Evolutionary conservation across 1,140 invertebrate genomes (phyloP).

Genomic region (Cephus cinctus): DNA sequence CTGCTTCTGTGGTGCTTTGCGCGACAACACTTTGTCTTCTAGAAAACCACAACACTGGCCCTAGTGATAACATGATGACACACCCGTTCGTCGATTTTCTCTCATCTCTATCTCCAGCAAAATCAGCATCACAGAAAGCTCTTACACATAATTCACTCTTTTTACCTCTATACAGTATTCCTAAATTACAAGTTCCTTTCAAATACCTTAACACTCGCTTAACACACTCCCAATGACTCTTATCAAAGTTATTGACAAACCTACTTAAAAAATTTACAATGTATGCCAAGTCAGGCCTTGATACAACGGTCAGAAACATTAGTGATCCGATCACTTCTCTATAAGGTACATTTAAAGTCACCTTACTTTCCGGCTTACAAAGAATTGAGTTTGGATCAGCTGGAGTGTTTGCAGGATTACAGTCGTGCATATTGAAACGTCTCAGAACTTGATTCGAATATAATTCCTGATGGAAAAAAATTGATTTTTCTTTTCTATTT

Average conservation of each 20-base stretch:
- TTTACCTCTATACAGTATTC: conserved; percentile 12
- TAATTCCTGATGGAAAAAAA: conserved; percentile 18
- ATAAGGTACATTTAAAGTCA: conserved; percentile 17
- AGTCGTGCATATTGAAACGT: conserved; percentile 11
- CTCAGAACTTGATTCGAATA: conserved; percentile 14
- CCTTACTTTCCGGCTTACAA: background rate
- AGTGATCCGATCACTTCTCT: conserved; percentile 17
- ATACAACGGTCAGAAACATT: conserved; percentile 16
- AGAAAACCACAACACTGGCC: conserved; percentile 18
- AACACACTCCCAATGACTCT: conserved; percentile 20
- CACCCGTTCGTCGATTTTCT: conserved; percentile 24
- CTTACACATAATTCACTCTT: background rate
- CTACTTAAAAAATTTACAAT: conserved; percentile 13
- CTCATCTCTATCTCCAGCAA: conserved; percentile 1
- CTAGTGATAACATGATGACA: conserved; percentile 23
- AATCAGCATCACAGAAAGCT: conserved; percentile 18
- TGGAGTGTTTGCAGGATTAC: conserved; percentile 6
- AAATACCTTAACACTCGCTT: conserved; percentile 26
- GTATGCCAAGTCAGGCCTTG: conserved; percentile 26
- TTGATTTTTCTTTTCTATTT: conserved; percentile 2
- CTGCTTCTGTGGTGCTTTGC: conserved; percentile 27
- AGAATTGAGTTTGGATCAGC: conserved; percentile 15
- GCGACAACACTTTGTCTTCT: conserved; percentile 23
- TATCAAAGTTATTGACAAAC: conserved; percentile 3
- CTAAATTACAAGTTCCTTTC: conserved; percentile 19